Evolutionary conservation across 2,888 invertebrate genomes (phyloP), one percentile per base, ranked within the genome.

Genomic region (Napeogenes sylphis): DNA sequence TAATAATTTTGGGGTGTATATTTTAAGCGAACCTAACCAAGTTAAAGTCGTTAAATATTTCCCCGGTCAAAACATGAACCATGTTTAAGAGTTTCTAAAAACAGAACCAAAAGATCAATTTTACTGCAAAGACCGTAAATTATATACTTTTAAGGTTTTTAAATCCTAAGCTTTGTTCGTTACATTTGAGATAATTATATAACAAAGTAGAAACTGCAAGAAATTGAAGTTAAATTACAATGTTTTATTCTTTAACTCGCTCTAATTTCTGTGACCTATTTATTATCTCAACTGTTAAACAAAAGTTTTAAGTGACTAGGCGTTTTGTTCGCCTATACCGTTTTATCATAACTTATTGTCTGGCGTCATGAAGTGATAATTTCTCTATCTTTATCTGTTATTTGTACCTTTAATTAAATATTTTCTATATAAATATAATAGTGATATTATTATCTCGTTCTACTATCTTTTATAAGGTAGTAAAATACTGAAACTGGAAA

Each of bases 141-240:
- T 59, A 33, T 35, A 55, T 46, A 14, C 35, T 60, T 55, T n/a
- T 14, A 30, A 14, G 56, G 58, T 57, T 58, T 55, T 55, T 59
- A 64, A 66, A 59, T 59, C 58, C 62, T 66, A 56, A 57, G 59
- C 61, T 54, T 55, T 56, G 61, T 59, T 64, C 66, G 61, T 57
- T 64, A 59, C 35, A 64, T 62, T 64, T 66, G 46, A 66, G 66
- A 64, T 66, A 66, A 66, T 66, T 64, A 66, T 61, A 59, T 59
- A 64, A 55, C 62, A 62, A 64, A 64, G 64, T 61, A 59, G 58
- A 59, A 61, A 58, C 59, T 59, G 63, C 59, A 62, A 66, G 62
- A 64, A 66, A 64, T 66, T 59, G 59, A 62, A 62, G 64, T 66
- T 62, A 60, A 66, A 66, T 64, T 62, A 66, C 62, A 61, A 62